Evolutionary conservation across 2,113 vertebrate species (phyloP).

Genomic region (Burhinus oedicnemus): DNA sequence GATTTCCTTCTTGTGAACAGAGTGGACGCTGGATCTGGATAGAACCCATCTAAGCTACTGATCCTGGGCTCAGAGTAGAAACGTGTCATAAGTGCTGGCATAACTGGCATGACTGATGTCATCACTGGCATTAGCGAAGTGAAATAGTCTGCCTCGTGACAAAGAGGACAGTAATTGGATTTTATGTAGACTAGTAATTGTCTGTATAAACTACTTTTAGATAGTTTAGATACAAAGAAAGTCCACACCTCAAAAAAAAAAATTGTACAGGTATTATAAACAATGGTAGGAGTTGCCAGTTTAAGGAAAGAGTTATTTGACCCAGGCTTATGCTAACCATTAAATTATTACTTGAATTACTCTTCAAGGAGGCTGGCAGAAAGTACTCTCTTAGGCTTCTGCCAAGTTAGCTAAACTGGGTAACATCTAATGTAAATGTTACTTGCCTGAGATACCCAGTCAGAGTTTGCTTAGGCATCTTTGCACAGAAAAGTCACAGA

Average conservation of each 20-base stretch:
- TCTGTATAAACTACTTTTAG: not conserved
- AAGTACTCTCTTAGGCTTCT: not conserved
- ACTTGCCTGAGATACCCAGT: not conserved
- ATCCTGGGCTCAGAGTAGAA: not conserved
- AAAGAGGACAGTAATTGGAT: not conserved
- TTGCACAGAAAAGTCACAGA: not conserved
- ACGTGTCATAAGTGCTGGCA: accelerated
- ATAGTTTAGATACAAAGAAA: not conserved
- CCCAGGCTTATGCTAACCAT: not conserved
- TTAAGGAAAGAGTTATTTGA: not conserved
- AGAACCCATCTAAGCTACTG: not conserved
- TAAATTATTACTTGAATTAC: not conserved
- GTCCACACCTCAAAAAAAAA: not conserved
- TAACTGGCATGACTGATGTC: not conserved
- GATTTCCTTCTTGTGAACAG: not conserved
- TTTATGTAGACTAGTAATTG: not conserved
- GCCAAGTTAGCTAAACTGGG: not conserved
- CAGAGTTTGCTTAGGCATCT: not conserved
- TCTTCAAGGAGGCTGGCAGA: not conserved
- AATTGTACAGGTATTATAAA: not conserved
- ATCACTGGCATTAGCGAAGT: not conserved
- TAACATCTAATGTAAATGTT: not conserved
- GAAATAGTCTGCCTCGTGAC: not conserved
- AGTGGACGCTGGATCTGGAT: not conserved
- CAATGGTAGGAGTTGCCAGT: not conserved